Conservation (phyloP, 2,113 vertebrate species). For the Hippopotamus amphibius region DNA sequence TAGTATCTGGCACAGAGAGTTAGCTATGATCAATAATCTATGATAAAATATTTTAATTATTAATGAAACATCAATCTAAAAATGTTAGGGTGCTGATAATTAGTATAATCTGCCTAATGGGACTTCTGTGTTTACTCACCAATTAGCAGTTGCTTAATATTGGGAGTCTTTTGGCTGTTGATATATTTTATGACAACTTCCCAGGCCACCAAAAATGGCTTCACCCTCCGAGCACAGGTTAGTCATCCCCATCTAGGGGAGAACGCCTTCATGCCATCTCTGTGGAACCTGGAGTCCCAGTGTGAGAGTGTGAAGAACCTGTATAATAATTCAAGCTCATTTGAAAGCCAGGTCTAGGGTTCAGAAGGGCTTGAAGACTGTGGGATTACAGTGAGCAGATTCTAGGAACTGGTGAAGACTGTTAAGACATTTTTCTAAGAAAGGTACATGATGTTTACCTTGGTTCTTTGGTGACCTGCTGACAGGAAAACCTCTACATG, state of each 20-base stretch:
- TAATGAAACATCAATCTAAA: neutral
- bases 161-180: slow-evolving; percentile 8
- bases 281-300: neutral
- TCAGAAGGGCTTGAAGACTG: neutral
- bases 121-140: neutral
- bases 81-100: neutral
- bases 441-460: neutral
- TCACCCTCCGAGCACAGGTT: neutral
- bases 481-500: neutral
- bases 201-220: neutral
- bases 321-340: neutral
- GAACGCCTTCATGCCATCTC: neutral
- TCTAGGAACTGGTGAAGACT: neutral
- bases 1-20: neutral
- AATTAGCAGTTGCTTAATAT: neutral
- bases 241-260: neutral
- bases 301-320: neutral
- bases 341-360: neutral
- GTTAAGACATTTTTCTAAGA: slow-evolving; percentile 4
- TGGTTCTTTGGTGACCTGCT: neutral
- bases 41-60: neutral
- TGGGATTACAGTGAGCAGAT: neutral
- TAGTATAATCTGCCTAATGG: neutral
- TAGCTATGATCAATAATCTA: slow-evolving; percentile 15
- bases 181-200: neutral